Conservation (phyloP, 1,140 invertebrate species). For the Cardiocondyla obscurior region DNA sequence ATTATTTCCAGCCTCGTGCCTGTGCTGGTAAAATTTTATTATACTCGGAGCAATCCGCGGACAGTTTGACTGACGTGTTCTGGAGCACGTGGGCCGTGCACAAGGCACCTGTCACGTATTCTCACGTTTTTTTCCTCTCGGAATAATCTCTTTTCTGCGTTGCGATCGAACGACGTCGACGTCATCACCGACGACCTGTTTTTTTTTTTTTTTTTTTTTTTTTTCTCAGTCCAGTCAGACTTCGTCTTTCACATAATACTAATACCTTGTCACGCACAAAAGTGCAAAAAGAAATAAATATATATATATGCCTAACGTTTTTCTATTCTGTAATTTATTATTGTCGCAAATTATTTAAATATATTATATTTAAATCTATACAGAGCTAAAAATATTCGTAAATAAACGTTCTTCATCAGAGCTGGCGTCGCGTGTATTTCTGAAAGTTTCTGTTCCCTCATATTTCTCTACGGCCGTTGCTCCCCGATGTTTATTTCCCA, state of each 20-base stretch:
- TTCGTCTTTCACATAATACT: background rate
- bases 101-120: slow-evolving; percentile 46
- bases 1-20: slow-evolving; percentile 4
- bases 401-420: background rate
- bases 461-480: background rate
- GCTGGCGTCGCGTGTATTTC: background rate
- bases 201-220: no score
- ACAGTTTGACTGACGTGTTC: slow-evolving; percentile 47
- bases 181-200: background rate
- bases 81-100: slow-evolving; percentile 27
- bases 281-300: background rate
- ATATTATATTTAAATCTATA: background rate
- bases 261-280: background rate
- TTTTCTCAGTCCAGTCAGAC: background rate
- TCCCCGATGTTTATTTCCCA: background rate
- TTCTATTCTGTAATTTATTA: background rate
- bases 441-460: background rate
- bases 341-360: background rate
- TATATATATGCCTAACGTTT: background rate
- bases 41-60: slow-evolving; percentile 40
- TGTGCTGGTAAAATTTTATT: slow-evolving; percentile 41
- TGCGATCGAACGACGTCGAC: slow-evolving; percentile 23
- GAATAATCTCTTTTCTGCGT: slow-evolving; percentile 37
- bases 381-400: background rate
- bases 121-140: slow-evolving; percentile 19